A percentile compares a stretch with the other conserved stretches of the same genome.
These are phyloP conservation scores for Lepas anatifera DNA, from an alignment of 2,888 invertebrate genomes.

Conservation along the genomic window DNA sequence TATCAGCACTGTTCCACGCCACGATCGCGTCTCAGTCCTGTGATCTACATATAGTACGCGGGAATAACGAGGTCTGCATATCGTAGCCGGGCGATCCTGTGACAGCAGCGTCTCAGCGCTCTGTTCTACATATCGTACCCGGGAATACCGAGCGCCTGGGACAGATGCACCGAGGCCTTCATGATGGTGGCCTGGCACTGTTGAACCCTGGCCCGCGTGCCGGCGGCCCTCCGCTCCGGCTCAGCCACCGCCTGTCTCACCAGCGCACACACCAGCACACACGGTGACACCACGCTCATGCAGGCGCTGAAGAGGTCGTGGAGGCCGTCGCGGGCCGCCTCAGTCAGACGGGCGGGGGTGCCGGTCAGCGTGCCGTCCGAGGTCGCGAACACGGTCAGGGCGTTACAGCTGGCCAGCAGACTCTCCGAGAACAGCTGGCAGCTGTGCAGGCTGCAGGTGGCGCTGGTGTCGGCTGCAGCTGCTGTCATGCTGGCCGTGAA, in stretches of 20 bases:
- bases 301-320: constrained; percentile 32
- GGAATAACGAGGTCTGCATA: too few species aligned
- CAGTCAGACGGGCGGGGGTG: constrained; percentile 28
- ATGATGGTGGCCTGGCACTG: constrained; percentile 23
- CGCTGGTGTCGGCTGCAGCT: too few species aligned
- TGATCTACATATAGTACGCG: too few species aligned
- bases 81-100: too few species aligned
- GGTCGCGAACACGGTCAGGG: constrained; percentile 31
- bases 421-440: constrained; percentile 32
- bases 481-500: background rate
- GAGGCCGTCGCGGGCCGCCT: constrained; percentile 29
- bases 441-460: constrained; percentile 21
- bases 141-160: constrained; percentile 13
- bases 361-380: constrained; percentile 32
- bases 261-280: constrained; percentile 31
- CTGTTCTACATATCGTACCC: background rate
- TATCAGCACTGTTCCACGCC: too few species aligned
- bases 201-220: constrained; percentile 16
- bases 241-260: constrained; percentile 30
- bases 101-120: too few species aligned
- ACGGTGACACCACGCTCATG: constrained; percentile 33
- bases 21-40: too few species aligned
- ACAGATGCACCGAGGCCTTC: constrained; percentile 16
- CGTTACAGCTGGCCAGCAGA: constrained; percentile 30
- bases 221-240: constrained; percentile 6